Base-by-base conservation (phyloP, 2,888 invertebrate genomes). In the Sussaba pulchella region DNA sequence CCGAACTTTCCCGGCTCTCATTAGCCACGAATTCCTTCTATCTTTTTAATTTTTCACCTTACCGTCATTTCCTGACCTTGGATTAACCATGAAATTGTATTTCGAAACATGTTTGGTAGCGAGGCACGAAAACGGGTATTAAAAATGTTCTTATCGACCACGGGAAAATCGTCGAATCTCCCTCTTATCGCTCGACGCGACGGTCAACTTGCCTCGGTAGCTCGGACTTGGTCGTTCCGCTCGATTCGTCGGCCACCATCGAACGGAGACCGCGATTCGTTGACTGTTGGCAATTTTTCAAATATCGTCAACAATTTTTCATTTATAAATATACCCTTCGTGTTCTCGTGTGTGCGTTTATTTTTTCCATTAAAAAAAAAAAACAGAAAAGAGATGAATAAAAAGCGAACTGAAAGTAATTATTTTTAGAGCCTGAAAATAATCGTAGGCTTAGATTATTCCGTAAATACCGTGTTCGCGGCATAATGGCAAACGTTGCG, bases 141-240 rank as follows among this genome's bases (percentile, higher is more conserved):
- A 66, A 79, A 74, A 43, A 59, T 43, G n/a, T 61, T 43, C 74
- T 79, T 75, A 79, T 79, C 74, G 36, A 21, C 50, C 50, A 6
- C 17, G 41, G 52, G 31, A 14, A n/a, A n/a, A 17, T 14, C 39
- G 59, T 54, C 64, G 74, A 79, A 79, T 79, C 66, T 74, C 47
- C 19, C 24, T 73, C 66, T 74, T 79, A 71, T 79, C 79, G 67
- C 47, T 21, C 70, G 70, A 70, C 50, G n/a, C n/a, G 57, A 26
- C 19, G 26, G 54, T 41, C 24, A 52, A 31, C 41, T 36, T 39
- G 24, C 14, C 41, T 52, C n/a, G 9, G 41, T 26, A 24, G 52
- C 41, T n/a, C 39, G 21, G 21, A n/a, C 8, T n/a, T n/a, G 36
- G 12, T 31, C 45, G 43, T 19, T 6, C 24, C 3, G 52, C 21